Conservation (phyloP, 2,888 invertebrate genomes). For the Pristionchus exspectatus region DNA sequence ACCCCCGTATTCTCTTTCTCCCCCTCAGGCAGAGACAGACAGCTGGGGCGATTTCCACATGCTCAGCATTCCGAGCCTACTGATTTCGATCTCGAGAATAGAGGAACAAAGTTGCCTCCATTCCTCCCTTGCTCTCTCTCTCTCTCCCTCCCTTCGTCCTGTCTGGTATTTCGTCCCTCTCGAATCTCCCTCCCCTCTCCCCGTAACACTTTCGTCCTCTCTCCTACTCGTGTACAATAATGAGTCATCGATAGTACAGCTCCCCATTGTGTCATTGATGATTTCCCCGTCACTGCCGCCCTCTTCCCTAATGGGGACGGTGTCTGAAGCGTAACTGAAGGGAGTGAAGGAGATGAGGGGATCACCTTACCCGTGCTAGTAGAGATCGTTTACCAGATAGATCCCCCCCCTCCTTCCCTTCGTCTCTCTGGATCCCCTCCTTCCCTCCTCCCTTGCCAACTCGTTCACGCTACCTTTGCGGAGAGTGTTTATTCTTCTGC, state of each 20-base stretch:
- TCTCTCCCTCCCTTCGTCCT: neutral
- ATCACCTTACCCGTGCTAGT: slow-evolving; percentile 24
- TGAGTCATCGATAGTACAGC: slow-evolving; percentile 18
- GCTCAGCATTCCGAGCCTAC: neutral
- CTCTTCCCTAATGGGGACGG: neutral
- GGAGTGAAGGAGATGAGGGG: neutral
- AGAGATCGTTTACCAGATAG: neutral
- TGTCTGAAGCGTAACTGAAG: slow-evolving; percentile 2
- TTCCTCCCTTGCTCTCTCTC: neutral
- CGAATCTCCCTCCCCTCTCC: neutral
- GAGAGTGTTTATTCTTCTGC: slow-evolving; percentile 40
- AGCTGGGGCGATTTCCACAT: slow-evolving; percentile 1
- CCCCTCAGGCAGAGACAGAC: slow-evolving; percentile 10
- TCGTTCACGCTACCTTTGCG: slow-evolving; percentile 37
- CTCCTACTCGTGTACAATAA: slow-evolving; percentile 31
- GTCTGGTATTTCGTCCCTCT: neutral
- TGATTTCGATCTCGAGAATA: slow-evolving; percentile 28
- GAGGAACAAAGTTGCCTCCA: slow-evolving; percentile 11
- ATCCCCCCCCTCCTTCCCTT: neutral
- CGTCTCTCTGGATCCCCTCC: slow-evolving; percentile 1
- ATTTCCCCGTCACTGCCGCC: neutral
- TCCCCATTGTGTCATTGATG: neutral
- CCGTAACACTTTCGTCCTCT: neutral
- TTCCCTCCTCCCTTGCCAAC: neutral
- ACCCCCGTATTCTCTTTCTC: neutral